Evolutionary conservation across 2,888 invertebrate genomes (phyloP).

Genomic region (Strigamia transsilvanica): DNA sequence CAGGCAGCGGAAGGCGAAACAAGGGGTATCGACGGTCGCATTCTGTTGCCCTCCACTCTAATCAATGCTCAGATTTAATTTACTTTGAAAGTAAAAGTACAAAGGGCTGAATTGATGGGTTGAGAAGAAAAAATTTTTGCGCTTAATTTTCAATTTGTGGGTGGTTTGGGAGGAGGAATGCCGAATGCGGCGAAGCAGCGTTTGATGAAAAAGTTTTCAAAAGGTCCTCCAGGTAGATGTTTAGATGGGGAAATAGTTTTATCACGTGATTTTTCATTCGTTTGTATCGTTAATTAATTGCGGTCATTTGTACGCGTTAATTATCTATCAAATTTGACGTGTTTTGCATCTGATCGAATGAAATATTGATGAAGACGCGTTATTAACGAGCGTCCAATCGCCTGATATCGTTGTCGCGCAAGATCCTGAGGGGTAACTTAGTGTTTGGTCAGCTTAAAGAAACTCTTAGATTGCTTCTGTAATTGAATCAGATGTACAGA

Average conservation of each 20-base stretch:
- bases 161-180: not conserved
- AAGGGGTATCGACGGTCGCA: not conserved
- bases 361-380: constrained; percentile 37
- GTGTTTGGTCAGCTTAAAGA: not conserved
- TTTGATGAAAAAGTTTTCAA: not conserved
- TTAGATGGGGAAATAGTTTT: not conserved
- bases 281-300: constrained; percentile 41
- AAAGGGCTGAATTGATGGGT: not conserved
- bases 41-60: not conserved
- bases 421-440: constrained; percentile 24
- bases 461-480: not conserved
- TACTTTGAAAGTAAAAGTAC: constrained; percentile 18
- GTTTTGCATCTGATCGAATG: constrained; percentile 2
- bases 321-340: constrained; percentile 23
- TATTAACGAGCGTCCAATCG: constrained; percentile 27
- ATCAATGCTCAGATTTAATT: constrained; percentile 45
- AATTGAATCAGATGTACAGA: constrained; percentile 12
- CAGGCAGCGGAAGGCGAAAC: not conserved
- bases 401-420: not conserved
- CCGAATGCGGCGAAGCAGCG: not conserved
- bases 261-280: constrained; percentile 3
- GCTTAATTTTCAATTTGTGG: constrained; percentile 31
- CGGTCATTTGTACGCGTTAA: constrained; percentile 27
- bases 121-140: constrained; percentile 13
- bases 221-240: not conserved